These are phyloP conservation scores for Periplaneta americana DNA, from an alignment of 1,140 invertebrate genomes.

Conservation along the genomic window DNA sequence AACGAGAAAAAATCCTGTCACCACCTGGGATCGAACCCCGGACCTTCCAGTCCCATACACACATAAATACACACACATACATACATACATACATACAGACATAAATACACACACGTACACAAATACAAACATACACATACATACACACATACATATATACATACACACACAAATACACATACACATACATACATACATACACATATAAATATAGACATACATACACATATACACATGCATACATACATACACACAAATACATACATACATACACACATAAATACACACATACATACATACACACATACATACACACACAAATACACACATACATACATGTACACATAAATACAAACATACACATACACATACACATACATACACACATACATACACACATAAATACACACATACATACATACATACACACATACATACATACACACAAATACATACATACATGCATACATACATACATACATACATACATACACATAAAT, in stretches of 20 bases:
- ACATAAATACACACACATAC: too few relatives aligned
- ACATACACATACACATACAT: not conserved
- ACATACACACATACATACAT: not conserved
- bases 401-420: not conserved
- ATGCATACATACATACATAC: too few relatives aligned
- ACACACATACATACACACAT: not conserved
- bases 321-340: not conserved
- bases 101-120: too few relatives aligned
- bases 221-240: not conserved
- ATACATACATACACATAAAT: not conserved
- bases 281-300: not conserved
- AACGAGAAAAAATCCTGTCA: too few relatives aligned
- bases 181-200: constrained; percentile 3
- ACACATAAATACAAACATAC: not conserved
- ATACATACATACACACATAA: not conserved
- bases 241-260: not conserved
- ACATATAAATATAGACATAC: not conserved
- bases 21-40: too few relatives aligned
- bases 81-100: too few relatives aligned
- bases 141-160: too few relatives aligned
- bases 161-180: not conserved
- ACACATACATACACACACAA: not conserved
- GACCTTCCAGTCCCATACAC: too few relatives aligned
- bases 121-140: too few relatives aligned
- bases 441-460: too few relatives aligned